Evolutionary conservation across 2,888 invertebrate species (phyloP).

Genomic region (Polia nebulosa): DNA sequence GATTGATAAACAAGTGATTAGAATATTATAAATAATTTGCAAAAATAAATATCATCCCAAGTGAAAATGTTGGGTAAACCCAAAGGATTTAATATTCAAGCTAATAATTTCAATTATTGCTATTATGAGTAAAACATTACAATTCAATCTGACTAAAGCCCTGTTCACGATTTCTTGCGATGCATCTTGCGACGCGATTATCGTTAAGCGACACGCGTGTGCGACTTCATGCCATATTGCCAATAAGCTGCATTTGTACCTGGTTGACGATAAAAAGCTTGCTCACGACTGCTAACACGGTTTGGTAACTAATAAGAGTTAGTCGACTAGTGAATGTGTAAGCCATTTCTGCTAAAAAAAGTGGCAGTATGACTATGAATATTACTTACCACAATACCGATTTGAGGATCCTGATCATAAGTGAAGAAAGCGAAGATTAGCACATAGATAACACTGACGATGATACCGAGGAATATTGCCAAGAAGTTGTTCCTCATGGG

Average conservation of each 20-base stretch:
- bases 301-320: background rate
- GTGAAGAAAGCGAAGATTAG: conserved; percentile 83
- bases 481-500: conserved; percentile 94
- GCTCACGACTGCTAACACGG: no score
- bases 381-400: conserved; percentile 81
- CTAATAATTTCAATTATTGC: background rate
- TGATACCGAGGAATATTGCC: conserved; percentile 93
- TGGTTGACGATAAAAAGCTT: no score
- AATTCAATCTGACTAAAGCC: background rate
- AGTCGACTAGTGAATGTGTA: background rate
- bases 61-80: conserved; percentile 10
- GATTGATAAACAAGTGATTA: conserved; percentile 49
- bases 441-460: conserved; percentile 93
- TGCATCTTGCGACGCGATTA: background rate
- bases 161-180: background rate
- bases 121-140: conserved; percentile 4
- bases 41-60: conserved; percentile 1
- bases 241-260: no score
- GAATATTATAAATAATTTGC: background rate
- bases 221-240: background rate
- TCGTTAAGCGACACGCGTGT: background rate
- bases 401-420: conserved; percentile 77
- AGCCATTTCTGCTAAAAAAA: background rate
- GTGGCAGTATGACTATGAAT: background rate
- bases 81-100: conserved; percentile 17